A percentile compares a stretch with the other conserved stretches of the same genome.
phyloP scores from a whole-genome alignment of 2,888 invertebrate genomes.

The Patella ulyssiponensis region DNA sequence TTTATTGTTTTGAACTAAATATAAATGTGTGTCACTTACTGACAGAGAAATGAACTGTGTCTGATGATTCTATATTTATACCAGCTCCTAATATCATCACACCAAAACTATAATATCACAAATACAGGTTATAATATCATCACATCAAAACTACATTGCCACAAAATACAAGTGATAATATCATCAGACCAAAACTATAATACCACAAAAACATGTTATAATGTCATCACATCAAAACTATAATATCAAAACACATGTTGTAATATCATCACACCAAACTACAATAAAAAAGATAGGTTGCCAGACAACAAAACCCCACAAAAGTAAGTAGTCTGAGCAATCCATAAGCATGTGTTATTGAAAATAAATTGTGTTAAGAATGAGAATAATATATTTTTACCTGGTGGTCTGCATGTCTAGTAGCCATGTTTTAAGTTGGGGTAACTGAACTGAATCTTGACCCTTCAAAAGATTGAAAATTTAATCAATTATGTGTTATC shows the following conservation, averaged over 20 bases:
- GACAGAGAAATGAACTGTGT: conserved; percentile 82
- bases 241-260: too few species aligned
- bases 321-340: too few species aligned
- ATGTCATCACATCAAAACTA: too few species aligned
- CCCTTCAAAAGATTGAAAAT: conserved; percentile 51
- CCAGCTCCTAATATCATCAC: conserved; percentile 83
- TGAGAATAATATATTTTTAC: conserved; percentile 39
- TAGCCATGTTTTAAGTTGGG: conserved; percentile 81
- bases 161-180: too few species aligned
- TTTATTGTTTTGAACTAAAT: background rate
- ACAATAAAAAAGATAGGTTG: too few species aligned
- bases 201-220: too few species aligned
- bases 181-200: too few species aligned
- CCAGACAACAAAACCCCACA: too few species aligned
- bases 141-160: too few species aligned
- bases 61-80: conserved; percentile 78
- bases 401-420: conserved; percentile 84
- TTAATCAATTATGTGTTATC: too few species aligned
- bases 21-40: conserved; percentile 74
- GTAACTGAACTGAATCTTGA: conserved; percentile 69
- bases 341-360: too few species aligned
- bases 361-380: background rate
- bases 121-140: background rate
- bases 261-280: too few species aligned
- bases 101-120: conserved; percentile 72